Conservation (phyloP, 1,140 invertebrate species). For the Drosophila pallidifrons region DNA sequence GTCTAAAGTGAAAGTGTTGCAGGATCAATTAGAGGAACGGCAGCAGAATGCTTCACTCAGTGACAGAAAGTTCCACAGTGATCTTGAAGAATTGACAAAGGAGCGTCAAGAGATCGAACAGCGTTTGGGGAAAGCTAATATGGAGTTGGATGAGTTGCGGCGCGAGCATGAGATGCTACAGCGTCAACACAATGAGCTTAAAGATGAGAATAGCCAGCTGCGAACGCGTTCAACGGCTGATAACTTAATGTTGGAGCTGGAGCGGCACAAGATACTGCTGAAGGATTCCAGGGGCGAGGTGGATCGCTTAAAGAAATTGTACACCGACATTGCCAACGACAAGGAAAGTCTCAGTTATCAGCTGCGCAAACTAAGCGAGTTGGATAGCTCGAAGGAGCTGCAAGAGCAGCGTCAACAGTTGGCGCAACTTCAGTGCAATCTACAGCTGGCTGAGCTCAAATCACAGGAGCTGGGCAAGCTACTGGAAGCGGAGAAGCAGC, state of each 20-base stretch:
- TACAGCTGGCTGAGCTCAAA: constrained; percentile 75
- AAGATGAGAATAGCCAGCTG: constrained; percentile 63
- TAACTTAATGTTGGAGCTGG: constrained; percentile 62
- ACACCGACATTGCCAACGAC: constrained; percentile 74
- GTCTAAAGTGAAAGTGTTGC: constrained; percentile 59
- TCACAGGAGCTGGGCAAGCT: constrained; percentile 71
- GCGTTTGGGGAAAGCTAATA: constrained; percentile 50
- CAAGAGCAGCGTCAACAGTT: constrained; percentile 65
- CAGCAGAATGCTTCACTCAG: constrained; percentile 40
- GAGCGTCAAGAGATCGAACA: constrained; percentile 46
- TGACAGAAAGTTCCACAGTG: constrained; percentile 29
- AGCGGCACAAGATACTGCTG: constrained; percentile 73
- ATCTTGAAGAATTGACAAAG: constrained; percentile 1
- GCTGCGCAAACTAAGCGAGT: constrained; percentile 60
- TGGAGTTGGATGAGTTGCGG: constrained; percentile 59
- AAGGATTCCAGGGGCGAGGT: constrained; percentile 78
- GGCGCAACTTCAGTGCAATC: constrained; percentile 55
- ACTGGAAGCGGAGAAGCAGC: constrained; percentile 65
- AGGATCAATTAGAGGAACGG: constrained; percentile 61
- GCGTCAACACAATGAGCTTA: constrained; percentile 54
- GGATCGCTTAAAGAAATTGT: constrained; percentile 75
- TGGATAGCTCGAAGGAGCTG: constrained; percentile 67
- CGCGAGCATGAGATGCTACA: constrained; percentile 62
- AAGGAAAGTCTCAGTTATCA: constrained; percentile 73
- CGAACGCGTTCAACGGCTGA: constrained; percentile 48